A percentile compares a stretch with the other conserved stretches of the same genome.
These are phyloP conservation scores for Thaleichthys pacificus DNA, from an alignment of 2,797 vertebrate species.

Conservation along the genomic window DNA sequence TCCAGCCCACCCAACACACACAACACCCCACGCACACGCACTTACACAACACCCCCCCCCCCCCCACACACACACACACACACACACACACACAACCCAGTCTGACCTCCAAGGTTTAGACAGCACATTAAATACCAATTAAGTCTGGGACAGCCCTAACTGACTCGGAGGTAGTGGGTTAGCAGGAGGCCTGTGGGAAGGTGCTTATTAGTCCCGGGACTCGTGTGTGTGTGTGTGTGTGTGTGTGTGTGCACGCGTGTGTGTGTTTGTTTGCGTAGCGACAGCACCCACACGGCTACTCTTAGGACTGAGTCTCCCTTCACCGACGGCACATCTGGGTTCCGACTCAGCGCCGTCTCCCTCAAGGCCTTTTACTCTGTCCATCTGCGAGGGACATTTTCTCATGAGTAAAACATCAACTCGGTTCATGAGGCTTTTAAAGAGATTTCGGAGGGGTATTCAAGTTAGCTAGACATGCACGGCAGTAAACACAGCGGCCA, in stretches of 20 bases:
- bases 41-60: conserved; percentile 41
- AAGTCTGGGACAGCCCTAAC: conserved; percentile 57
- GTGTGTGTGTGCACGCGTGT: conserved; percentile 16
- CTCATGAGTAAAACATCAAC: conserved; percentile 11
- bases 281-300: background rate
- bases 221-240: conserved; percentile 14
- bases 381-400: conserved; percentile 18
- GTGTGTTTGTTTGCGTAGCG: conserved; percentile 14
- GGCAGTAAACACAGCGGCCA: no score
- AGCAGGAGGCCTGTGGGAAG: conserved; percentile 67
- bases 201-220: conserved; percentile 68
- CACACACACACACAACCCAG: conserved; percentile 39
- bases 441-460: conserved; percentile 2
- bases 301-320: conserved; percentile 15
- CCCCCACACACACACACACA: no score
- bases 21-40: conserved; percentile 19
- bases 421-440: conserved; percentile 4
- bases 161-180: conserved; percentile 59
- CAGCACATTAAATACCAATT: conserved; percentile 75
- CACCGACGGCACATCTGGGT: conserved; percentile 51
- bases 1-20: conserved; percentile 1
- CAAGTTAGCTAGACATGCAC: background rate
- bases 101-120: conserved; percentile 64
- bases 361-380: conserved; percentile 10
- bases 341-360: conserved; percentile 32